Base-by-base conservation (phyloP, 2,113 vertebrate genomes). In the Oreocharis arfaki region DNA sequence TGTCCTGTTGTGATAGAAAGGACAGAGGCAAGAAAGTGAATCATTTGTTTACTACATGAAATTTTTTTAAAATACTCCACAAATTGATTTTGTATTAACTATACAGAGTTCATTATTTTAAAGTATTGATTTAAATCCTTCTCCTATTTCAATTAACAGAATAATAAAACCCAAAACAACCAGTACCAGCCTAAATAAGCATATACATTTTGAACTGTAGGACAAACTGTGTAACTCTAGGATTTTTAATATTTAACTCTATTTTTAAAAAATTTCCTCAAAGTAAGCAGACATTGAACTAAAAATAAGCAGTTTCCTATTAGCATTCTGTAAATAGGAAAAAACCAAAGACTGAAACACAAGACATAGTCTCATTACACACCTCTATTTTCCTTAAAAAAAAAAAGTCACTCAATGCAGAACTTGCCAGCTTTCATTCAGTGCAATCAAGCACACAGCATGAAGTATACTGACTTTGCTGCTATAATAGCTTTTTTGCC, bases 1-100 rank as follows among this genome's bases (percentile, higher is more conserved):
- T 99, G 97, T 99, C 99, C 99, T 99, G 92, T 24, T 88, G 87
- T 68, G 47, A 90, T 57, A 85, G 49, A 35, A 77, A 68, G 44
- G 14, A 77, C n/a, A 88, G 21, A 73, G 13, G 14, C 6, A 91
- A 83, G 30, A 35, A 53, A 90, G 41, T 70, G 7, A 83, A 69
- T 47, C 3, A 47, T 21, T 67, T 42, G 6, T 8, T 32, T 9
- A 14, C 6, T 21, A 27, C 2, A 37, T 14, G 4, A 9, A 41
- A 3, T 32, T 33, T 80, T 46, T 39, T 39, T 11, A 63, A 41
- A 20, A 30, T 6, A 14, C 5, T 60, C 20, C 41, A 71, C 11
- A 49, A 47, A 49, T 12, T n/a, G 20, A 9, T 55, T 90, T 80
- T 74, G 7, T 42, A 39, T 30, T 71, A 41, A 3, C 35, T 55